phyloP scores from a whole-genome alignment of 2,797 vertebrate genomes.

The Caiman crocodilus region DNA sequence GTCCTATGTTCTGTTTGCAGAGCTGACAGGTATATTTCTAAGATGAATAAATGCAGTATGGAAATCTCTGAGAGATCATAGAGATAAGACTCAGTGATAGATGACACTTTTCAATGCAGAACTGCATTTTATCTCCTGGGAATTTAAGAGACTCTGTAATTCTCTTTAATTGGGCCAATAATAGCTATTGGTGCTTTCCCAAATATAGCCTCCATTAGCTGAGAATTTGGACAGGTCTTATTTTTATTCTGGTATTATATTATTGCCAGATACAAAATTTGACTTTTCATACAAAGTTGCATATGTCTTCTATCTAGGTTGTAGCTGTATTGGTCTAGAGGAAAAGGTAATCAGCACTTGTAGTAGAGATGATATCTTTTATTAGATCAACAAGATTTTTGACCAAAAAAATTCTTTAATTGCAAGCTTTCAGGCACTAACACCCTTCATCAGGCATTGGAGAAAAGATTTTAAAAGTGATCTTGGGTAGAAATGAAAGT shows the following conservation, averaged over 20 bases:
- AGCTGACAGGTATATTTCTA: not conserved
- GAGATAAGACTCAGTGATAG: conserved; percentile 41
- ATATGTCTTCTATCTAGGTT: too few relatives aligned
- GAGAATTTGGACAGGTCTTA: conserved; percentile 9
- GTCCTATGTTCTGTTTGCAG: not conserved
- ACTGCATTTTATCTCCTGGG: not conserved
- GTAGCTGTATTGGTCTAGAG: too few relatives aligned
- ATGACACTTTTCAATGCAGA: conserved; percentile 23
- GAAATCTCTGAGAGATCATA: not conserved
- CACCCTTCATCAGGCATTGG: too few relatives aligned
- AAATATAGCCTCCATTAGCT: conserved; percentile 2
- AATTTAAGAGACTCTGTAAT: not conserved
- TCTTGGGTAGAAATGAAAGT: too few relatives aligned
- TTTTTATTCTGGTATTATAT: not conserved
- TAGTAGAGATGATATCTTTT: too few relatives aligned
- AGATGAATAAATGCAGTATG: not conserved
- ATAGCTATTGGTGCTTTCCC: conserved; percentile 36
- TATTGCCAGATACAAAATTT: not conserved
- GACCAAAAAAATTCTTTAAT: too few relatives aligned
- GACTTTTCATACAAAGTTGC: conserved; percentile 13
- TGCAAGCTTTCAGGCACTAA: too few relatives aligned
- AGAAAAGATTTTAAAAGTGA: too few relatives aligned
- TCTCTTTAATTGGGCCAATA: conserved; percentile 35
- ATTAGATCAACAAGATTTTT: too few relatives aligned
- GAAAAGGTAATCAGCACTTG: too few relatives aligned